Percentiles rank a stretch among this genome's conserved stretches.
Evolutionary conservation across 2,113 vertebrate species (phyloP).

Genomic region (Pelodiscus sinensis): DNA sequence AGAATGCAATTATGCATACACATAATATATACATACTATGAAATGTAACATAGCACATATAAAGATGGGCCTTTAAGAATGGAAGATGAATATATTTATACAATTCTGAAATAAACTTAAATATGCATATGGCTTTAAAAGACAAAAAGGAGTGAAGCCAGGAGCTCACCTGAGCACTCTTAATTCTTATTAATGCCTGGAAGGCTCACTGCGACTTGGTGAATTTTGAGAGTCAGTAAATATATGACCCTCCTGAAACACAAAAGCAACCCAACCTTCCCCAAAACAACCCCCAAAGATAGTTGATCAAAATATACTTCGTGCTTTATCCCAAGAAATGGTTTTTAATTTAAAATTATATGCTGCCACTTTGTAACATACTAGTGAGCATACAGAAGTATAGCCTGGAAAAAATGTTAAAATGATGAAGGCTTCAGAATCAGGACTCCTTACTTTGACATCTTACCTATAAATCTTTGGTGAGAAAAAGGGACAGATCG

Average conservation of each 20-base stretch:
- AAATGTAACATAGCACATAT: slow-evolving; percentile 47
- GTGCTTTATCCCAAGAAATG: slow-evolving; percentile 2
- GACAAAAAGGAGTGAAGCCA: background rate
- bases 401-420: background rate
- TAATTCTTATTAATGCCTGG: slow-evolving; percentile 1
- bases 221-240: background rate
- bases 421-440: background rate
- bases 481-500: background rate
- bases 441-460: slow-evolving; percentile 3
- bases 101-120: slow-evolving; percentile 28
- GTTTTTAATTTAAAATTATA: background rate
- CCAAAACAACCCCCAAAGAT: background rate
- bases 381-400: background rate
- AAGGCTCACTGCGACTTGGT: background rate
- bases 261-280: background rate
- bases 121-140: background rate
- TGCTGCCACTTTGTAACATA: background rate
- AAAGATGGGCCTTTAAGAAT: slow-evolving; percentile 32
- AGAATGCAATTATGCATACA: slow-evolving; percentile 1
- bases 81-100: slow-evolving; percentile 34
- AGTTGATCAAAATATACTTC: background rate
- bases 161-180: slow-evolving; percentile 8
- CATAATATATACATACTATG: slow-evolving; percentile 22
- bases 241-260: background rate
- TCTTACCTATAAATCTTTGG: slow-evolving; percentile 7